These are phyloP conservation scores for Notocelia uddmanniana DNA, from an alignment of 2,888 invertebrate species.

Conservation along the genomic window DNA sequence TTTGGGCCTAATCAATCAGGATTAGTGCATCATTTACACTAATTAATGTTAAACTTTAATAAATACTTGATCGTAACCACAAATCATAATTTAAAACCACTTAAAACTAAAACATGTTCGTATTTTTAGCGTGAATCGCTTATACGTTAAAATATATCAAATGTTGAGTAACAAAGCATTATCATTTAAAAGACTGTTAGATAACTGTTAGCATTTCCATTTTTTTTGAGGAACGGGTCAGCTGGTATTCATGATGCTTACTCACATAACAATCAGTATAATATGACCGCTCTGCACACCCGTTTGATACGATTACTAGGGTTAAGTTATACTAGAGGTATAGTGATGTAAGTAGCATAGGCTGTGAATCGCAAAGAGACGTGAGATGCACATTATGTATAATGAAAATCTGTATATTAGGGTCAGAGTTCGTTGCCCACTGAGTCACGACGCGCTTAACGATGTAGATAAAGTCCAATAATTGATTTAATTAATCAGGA, in stretches of 20 bases:
- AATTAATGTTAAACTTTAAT: constrained; percentile 5
- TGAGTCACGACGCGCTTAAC: constrained; percentile 56
- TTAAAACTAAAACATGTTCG: background rate
- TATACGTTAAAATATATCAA: constrained; percentile 26
- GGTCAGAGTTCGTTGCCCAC: constrained; percentile 62
- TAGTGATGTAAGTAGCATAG: background rate
- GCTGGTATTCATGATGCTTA: background rate
- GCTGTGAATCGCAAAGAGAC: constrained; percentile 27
- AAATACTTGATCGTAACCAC: constrained; percentile 1
- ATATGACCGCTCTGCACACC: background rate
- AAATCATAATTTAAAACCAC: constrained; percentile 9
- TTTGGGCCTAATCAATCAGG: too few relatives aligned
- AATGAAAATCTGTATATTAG: constrained; percentile 51
- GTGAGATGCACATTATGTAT: constrained; percentile 51
- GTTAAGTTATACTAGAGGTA: background rate
- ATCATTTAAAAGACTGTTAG: constrained; percentile 37
- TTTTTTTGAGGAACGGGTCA: constrained; percentile 53
- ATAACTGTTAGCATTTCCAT: constrained; percentile 36
- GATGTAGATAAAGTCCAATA: constrained; percentile 28
- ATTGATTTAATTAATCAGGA: constrained; percentile 42
- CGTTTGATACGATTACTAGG: too few relatives aligned
- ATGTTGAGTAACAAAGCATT: constrained; percentile 32
- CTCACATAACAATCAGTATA: background rate
- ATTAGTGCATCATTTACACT: too few relatives aligned
- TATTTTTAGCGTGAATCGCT: constrained; percentile 7